Base-by-base conservation (phyloP, 1,140 invertebrate species). In the Megalopta genalis region DNA sequence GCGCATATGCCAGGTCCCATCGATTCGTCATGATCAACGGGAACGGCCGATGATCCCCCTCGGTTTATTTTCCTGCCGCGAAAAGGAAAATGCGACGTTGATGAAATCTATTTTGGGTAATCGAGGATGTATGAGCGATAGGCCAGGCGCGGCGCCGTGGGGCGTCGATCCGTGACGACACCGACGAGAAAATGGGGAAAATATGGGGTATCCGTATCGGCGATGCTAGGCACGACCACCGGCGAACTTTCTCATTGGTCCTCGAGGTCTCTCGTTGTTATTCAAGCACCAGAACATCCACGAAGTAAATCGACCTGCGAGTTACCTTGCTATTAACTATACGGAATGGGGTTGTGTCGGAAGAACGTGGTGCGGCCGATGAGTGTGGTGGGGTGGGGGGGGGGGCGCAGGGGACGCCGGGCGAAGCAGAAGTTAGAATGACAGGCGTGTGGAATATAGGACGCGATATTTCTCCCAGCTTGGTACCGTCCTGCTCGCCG, bases 81-180 rank as follows among this genome's bases (percentile, higher is more conserved):
- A 70, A 85, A 85, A 85, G 65, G 77, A 85, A 85, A 85, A 85
- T 87, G 74, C 81, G 74, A 27, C 77, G 82, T 86, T 86, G 89
- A 90, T 88, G 89, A 86, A 90, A 89, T 90, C 85, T 90, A 88
- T 87, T 90, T 87, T 84, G 81, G 84, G 86, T 88, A 90, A 90
- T 90, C 85, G 87, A 86, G 74, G 77, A 84, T 87, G 81, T 85
- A 87, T 83, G 86, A 87, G 74, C 79, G 86, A 87, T 87, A 62
- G 86, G 12, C 39, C n/a, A 23, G 23, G 37, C 71, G 0, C 37
- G 68, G 64, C 52, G 49, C n/a, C 21, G 57, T 25, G 77, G 52
- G 72, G 67, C 42, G 59, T 69, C 52, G 77, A 71, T 21, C 39
- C 69, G 72, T 67, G 49, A 49, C 54, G 27, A 71, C n/a, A 65